Evolutionary conservation across 2,113 vertebrate species (phyloP), one percentile per base, ranked within the genome.

Genomic region (Zeus faber): DNA sequence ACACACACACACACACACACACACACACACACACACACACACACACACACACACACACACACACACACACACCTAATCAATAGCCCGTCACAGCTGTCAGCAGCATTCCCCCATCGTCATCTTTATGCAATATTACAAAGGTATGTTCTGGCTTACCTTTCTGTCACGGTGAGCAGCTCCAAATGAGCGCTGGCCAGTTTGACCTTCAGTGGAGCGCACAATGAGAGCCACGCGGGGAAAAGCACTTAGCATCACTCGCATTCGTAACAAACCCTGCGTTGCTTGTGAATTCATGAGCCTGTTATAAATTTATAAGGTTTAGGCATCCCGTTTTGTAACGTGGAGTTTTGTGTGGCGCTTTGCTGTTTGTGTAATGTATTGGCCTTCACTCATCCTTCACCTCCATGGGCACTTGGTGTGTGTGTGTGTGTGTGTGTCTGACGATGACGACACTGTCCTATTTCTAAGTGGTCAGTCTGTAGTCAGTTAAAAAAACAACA

Each of bases 71-170:
- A 60, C 58, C 58, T 81, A 82, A 84, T 84, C 80, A 84, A 84
- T 79, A 79, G 78, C 53, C 76, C 40, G 59, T 80, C 74, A 78
- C 75, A 74, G 75, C 82, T 82, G 72, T 85, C 73, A 76, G 73
- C 68, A 56, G 45, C 61, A 47, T 71, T 66, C 63, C 60, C 76
- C 65, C 55, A 64, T 71, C 79, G n/a, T n/a, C 1, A 71, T 78
- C 60, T 76, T 83, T 79, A 77, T 79, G 69, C 84, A 83, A 85
- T 65, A 65, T 76, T 70, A 69, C 76, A 80, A 76, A 82, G 79
- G 72, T 65, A 57, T 51, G 65, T 62, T 55, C 65, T 54, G 79
- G 76, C 68, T 82, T 74, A 72, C 75, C 71, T 78, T 72, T 76
- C 72, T 66, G 66, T 76, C 81, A 81, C 68, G 80, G 81, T 79